Evolutionary conservation across 2,113 vertebrate species (phyloP), one percentile per base, ranked within the genome.

Genomic region (Tachuris rubrigastra): DNA sequence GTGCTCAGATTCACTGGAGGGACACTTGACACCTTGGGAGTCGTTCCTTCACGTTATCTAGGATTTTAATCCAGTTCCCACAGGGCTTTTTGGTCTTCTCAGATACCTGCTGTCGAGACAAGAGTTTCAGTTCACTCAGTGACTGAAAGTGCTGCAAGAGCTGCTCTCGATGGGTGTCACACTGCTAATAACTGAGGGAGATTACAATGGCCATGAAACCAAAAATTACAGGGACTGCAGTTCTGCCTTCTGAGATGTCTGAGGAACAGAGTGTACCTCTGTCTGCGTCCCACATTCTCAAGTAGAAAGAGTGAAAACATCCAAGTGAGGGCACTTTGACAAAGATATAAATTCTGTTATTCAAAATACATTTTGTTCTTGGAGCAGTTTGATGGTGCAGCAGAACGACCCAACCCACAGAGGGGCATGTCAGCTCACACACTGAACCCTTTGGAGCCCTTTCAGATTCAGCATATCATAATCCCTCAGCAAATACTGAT

Each of bases 221-320:
- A 85, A 68, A 78, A 71, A 42, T 52, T 42, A 66, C 44, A 15
- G 30, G 18, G 49, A n/a, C 17, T 42, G 50, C 5, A 13, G 23
- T n/a, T 87, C 30, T 50, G 17, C 25, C 68, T 92, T 60, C 7
- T 8, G 27, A 86, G 58, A 41, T 21, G 12, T 14, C 37, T 39
- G 33, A 77, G 37, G 80, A 74, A 44, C 42, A n/a, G 19, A 9
- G 14, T 8, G 12, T 12, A 10, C 25, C 25, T 49, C 10, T 52
- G 41, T 10, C 52, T 60, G 41, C 0, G 0, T 3, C 33, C 3
- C 12, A 31, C 9, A 24, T 6, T 21, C 25, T 52, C 42, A 10
- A 35, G 6, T 0, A 30, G 14, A 21, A 31, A 63, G 23, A 58
- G 22, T 7, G 50, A 62, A 73, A 55, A 23, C 28, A 19, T 5